Conservation (phyloP, 53 echinoderm and acorn worm genomes). For the Patiria pectinifera region DNA sequence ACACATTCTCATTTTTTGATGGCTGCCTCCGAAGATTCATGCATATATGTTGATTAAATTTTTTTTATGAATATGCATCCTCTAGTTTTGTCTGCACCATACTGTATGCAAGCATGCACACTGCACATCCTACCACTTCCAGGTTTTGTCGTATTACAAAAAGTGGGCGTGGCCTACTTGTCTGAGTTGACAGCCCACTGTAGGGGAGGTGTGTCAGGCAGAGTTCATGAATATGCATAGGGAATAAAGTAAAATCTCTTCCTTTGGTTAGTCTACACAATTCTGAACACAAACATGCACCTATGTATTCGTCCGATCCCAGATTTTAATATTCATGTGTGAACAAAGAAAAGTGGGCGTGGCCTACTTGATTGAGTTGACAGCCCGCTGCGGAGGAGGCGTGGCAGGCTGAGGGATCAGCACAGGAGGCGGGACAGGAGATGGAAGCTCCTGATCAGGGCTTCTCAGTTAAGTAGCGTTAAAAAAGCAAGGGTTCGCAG, state of each 20-base stretch:
- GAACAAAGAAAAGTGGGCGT: neutral
- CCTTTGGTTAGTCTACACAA: no score
- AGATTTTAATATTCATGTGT: no score
- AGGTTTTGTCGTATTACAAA: neutral
- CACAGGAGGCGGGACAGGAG: slow-evolving; percentile 48
- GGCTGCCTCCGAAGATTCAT: neutral
- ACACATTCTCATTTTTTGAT: no score
- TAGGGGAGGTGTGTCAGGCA: no score
- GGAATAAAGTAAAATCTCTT: no score
- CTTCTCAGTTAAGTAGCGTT: slow-evolving; percentile 16
- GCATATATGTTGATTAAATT: neutral
- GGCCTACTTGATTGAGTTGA: slow-evolving; percentile 35
- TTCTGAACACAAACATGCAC: no score
- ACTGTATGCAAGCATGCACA: slow-evolving; percentile 3
- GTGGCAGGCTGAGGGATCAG: slow-evolving; percentile 44
- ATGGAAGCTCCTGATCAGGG: slow-evolving; percentile 51
- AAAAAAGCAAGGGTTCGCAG: slow-evolving; percentile 4
- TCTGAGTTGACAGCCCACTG: no score
- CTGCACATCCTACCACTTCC: neutral
- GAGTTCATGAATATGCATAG: no score
- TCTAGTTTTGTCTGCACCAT: neutral
- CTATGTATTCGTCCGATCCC: no score
- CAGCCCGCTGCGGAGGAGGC: slow-evolving; percentile 59
- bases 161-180: neutral
- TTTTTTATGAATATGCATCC: neutral